Base-by-base conservation (phyloP, 2,113 vertebrate species). In the Hydrolagus affinis region DNA sequence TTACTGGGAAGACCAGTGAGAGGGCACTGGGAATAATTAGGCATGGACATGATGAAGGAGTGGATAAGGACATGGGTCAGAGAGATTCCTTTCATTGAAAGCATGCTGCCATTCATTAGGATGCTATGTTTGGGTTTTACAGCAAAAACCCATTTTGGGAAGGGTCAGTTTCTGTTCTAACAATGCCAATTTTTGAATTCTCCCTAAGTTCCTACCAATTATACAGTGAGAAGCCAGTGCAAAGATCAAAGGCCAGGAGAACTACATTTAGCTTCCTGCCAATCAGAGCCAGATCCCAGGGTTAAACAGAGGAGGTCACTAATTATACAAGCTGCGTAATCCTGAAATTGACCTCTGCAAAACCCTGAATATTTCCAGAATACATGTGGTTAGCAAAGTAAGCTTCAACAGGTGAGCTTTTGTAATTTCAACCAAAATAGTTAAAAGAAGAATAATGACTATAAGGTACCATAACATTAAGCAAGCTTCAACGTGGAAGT, bases 211-310 rank as follows among this genome's bases (percentile, higher is more conserved):
- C 28, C 57, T 8, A 80, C 57, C 76, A 80, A 80, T 62, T 80
- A 62, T 57, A 80, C 57, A 25, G 73, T 12, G n/a, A 62, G n/a
- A 25, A 25, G 21, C 76, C 76, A 2, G 56, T 57, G 76, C 23
- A 80, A 80, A 28, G 57, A 64, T 2, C 57, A 64, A 23, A 80
- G 76, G 59, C 62, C n/a, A 62, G 76, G n/a, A 1, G n/a, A n/a
- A 25, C 19, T 80, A 23, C 57, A 57, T 59, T 80, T 25, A 62
- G 59, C 76, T 62, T 80, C 76, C 76, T 80, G 76, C 76, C 76
- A 80, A 80, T 80, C 76, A 62, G 59, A 80, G 59, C 11, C 57
- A 80, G 59, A 80, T 15, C 57, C 4, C 59, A 80, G 23, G 57
- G 23, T 57, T 80, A 14, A 80, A 64, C 57, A 23, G 57, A 19